A percentile compares a stretch with the other conserved stretches of the same genome.
These are phyloP conservation scores for Saxidomus purpurata DNA, from an alignment of 1,140 invertebrate genomes.

Conservation along the genomic window DNA sequence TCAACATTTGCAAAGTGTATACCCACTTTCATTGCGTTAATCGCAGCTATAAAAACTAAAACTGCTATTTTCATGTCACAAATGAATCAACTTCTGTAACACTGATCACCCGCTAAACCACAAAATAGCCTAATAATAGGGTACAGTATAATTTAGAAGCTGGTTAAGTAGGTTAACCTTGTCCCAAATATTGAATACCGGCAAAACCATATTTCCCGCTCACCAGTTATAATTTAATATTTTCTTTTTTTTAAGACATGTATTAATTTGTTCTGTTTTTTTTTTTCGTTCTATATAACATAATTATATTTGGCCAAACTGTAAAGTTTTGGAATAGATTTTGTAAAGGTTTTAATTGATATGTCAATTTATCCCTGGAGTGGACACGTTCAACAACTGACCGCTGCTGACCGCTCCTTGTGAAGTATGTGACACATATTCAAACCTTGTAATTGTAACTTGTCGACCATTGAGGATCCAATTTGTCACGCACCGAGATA, in stretches of 20 bases:
- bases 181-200: no score
- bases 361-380: conserved; percentile 1
- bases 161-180: background rate
- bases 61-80: conserved; percentile 14
- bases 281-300: no score
- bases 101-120: background rate
- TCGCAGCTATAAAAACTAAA: background rate
- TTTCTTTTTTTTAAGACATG: no score
- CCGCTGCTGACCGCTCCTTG: background rate
- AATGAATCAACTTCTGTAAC: background rate
- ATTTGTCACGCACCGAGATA: conserved; percentile 12
- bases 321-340: no score
- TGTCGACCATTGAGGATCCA: background rate
- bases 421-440: background rate
- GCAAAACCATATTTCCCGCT: no score
- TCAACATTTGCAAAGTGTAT: background rate
- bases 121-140: background rate
- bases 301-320: no score
- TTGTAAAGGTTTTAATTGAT: conserved; percentile 16
- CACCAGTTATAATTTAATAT: no score
- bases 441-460: background rate
- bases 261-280: no score
- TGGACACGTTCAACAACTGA: background rate
- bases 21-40: background rate
- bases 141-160: background rate